phyloP scores from a whole-genome alignment of 35 echinoderm and acorn worm genomes.

The Strongylocentrotus purpuratus region DNA sequence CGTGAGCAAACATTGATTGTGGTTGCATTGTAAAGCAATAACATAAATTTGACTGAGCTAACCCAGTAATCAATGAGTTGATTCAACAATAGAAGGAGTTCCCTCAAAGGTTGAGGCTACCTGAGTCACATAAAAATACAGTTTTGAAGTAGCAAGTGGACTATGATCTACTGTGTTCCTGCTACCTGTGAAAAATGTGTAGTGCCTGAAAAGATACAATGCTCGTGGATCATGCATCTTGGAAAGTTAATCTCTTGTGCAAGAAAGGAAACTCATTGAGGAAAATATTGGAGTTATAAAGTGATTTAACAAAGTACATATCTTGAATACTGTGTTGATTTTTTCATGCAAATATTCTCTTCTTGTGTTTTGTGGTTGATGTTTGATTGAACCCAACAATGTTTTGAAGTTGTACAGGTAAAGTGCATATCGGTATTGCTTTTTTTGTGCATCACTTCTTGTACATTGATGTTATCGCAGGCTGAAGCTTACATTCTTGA shows the following conservation, averaged over 20 bases:
- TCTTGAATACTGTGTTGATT: background rate
- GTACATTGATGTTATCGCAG: background rate
- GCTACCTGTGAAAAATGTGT: background rate
- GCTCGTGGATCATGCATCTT: background rate
- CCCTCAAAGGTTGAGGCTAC: background rate
- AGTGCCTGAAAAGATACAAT: background rate
- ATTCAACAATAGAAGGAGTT: background rate
- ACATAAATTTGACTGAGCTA: background rate
- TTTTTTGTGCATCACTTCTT: background rate
- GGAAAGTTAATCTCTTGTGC: background rate
- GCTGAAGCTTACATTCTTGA: too few species aligned
- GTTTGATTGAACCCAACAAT: background rate
- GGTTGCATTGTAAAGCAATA: background rate
- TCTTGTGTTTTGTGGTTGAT: background rate
- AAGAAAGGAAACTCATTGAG: background rate
- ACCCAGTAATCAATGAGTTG: background rate
- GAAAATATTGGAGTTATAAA: background rate
- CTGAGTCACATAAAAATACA: background rate
- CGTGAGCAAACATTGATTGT: conserved; percentile 1
- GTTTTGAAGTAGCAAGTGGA: background rate
- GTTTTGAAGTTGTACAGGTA: background rate
- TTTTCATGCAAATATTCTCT: background rate
- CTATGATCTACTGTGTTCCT: background rate
- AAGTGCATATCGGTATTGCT: background rate
- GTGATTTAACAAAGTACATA: background rate